Base-by-base conservation (phyloP, 2,888 invertebrate species). In the Idaea biselata region DNA sequence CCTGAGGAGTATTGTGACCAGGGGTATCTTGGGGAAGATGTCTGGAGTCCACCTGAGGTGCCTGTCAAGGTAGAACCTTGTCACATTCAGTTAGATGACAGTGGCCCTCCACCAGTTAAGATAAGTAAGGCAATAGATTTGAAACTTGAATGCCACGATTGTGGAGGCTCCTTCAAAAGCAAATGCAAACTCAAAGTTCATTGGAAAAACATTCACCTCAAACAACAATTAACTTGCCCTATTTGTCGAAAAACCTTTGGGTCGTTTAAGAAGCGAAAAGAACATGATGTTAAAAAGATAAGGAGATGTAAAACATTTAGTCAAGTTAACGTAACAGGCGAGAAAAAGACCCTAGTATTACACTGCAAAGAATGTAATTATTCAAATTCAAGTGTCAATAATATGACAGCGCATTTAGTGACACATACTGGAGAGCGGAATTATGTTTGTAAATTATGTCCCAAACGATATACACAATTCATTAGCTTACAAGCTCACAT, bases 381-480 rank as follows among this genome's bases (percentile, higher is more conserved):
- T 44, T 80, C 76, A 16, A 76, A 84, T 0, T 68, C 58, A n/a
- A 72, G 83, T 31, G 67, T 82, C 0, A 86, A 86, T 67, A 83
- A 85, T 64, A 78, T 89, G 16, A 69, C 76, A 11, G 66, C 77
- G 0, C 91, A 91, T 68, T 70, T 79, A 8, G 72, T 78, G 0
- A 77, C 68, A 25, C 91, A 91, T 59, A 84, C 76, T 0, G 89
- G 91, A 0, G 84, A 84, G 1, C 72, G 79, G 16, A 85, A 86
- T 0, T 86, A 62, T 62, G 62, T 77, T 60, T 91, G 91, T 69
- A 72, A 81, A 1, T 66, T 83, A 18, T 91, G 91, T 62, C 64
- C 62, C 0, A 84, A 76, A 59, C 66, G 69, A 0, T 91, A 80
- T 53, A 81, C 86, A 0, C 91, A 91, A 62, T 75, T 74, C 0